These are phyloP conservation scores for Pempheris klunzingeri DNA, from an alignment of 2,797 vertebrate genomes.

Conservation along the genomic window DNA sequence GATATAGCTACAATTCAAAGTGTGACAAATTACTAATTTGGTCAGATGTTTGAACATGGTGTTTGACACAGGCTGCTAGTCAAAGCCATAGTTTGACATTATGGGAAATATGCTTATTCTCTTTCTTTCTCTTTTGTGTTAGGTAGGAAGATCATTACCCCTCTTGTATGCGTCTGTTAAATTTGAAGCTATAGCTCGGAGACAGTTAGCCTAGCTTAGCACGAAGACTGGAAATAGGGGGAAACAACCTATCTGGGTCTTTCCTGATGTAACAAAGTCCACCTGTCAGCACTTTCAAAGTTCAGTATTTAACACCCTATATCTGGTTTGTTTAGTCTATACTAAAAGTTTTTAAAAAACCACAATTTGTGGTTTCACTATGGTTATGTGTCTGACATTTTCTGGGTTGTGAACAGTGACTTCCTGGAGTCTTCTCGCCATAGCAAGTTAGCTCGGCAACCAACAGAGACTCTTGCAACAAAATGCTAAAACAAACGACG, in stretches of 20 bases:
- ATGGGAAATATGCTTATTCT: background rate
- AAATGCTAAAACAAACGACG: background rate
- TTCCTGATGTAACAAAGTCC: background rate
- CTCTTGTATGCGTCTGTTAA: background rate
- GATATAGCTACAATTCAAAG: background rate
- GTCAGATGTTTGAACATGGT: background rate
- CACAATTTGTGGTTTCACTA: background rate
- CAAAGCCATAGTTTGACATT: background rate
- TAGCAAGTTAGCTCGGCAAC: background rate
- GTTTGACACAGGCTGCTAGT: background rate
- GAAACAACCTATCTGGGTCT: background rate
- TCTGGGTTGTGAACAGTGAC: background rate
- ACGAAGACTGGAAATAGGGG: constrained; percentile 23
- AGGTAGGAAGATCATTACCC: background rate
- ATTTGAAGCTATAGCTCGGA: background rate
- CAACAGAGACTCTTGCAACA: background rate
- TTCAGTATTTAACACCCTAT: too few relatives aligned
- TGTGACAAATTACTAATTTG: background rate
- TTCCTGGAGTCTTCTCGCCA: background rate
- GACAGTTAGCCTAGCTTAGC: background rate
- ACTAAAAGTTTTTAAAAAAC: background rate
- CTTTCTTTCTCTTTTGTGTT: background rate
- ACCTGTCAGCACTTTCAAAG: background rate
- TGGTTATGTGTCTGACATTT: background rate
- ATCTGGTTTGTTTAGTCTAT: background rate